Evolutionary conservation across 2,888 invertebrate species (phyloP).

Genomic region (Limnephilus auricula): DNA sequence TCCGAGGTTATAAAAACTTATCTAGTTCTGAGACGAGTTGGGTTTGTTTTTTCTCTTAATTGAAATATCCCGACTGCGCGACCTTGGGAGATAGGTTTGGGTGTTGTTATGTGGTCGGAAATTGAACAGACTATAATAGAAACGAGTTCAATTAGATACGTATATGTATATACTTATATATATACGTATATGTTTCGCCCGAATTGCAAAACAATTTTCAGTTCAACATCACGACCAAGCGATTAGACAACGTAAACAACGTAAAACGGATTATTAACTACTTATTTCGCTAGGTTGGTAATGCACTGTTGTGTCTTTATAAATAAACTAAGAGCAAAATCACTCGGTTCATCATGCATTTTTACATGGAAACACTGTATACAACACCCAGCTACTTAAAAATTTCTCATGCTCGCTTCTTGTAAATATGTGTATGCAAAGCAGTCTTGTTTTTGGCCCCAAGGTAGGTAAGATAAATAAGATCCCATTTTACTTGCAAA

Average conservation of each 20-base stretch:
- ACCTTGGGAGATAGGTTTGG: slow-evolving; percentile 52
- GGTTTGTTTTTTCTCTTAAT: slow-evolving; percentile 56
- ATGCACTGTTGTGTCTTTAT: not conserved
- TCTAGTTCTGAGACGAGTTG: slow-evolving; percentile 60
- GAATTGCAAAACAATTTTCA: not conserved
- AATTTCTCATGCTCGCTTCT: not conserved
- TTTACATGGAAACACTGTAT: not conserved
- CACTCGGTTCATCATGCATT: not conserved
- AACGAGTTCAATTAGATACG: not conserved
- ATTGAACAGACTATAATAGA: not conserved
- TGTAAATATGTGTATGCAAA: not conserved
- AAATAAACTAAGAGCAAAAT: not conserved
- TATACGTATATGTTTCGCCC: too few species aligned
- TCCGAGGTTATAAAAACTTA: slow-evolving; percentile 48
- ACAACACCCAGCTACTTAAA: not conserved
- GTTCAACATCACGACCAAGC: not conserved
- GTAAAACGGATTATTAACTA: not conserved
- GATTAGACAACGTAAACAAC: not conserved
- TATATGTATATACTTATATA: too few species aligned
- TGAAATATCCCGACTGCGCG: slow-evolving; percentile 61
- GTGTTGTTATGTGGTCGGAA: not conserved
- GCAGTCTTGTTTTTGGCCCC: not conserved
- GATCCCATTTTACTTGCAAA: not conserved
- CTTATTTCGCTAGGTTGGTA: not conserved
- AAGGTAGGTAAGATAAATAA: not conserved